Conservation (phyloP, 2,797 vertebrate species). For the Peromyscus eremicus region DNA sequence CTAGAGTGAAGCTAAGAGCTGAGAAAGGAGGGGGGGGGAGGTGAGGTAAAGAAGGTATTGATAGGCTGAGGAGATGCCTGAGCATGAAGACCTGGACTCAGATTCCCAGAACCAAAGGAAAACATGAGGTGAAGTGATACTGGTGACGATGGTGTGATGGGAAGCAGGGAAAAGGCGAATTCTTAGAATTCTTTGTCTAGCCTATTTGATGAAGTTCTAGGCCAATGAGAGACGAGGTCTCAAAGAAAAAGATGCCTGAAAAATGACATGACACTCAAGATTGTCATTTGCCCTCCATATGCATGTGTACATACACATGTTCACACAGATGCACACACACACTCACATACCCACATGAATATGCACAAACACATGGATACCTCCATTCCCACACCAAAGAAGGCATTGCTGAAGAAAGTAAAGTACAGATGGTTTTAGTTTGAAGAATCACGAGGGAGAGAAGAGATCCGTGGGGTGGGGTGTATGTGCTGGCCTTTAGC, state of each 20-base stretch:
- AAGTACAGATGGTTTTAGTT: background rate
- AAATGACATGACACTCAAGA: background rate
- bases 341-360: too few species aligned
- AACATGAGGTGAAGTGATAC: background rate
- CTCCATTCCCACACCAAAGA: background rate
- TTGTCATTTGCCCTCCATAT: background rate
- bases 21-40: background rate
- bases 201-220: background rate
- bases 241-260: background rate
- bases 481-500: background rate
- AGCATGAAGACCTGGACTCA: background rate
- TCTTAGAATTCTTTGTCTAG: background rate
- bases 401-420: background rate
- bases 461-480: background rate
- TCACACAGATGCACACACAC: too few species aligned
- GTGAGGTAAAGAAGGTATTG: background rate
- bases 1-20: background rate
- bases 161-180: background rate
- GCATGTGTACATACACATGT: background rate
- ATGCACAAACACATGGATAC: background rate
- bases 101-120: background rate
- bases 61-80: background rate
- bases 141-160: background rate
- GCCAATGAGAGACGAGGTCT: background rate
- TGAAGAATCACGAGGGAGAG: background rate